Percentiles rank a stretch among this genome's conserved stretches.
phyloP scores from a whole-genome alignment of 2,797 vertebrate species.

The Neostethus bicornis region DNA sequence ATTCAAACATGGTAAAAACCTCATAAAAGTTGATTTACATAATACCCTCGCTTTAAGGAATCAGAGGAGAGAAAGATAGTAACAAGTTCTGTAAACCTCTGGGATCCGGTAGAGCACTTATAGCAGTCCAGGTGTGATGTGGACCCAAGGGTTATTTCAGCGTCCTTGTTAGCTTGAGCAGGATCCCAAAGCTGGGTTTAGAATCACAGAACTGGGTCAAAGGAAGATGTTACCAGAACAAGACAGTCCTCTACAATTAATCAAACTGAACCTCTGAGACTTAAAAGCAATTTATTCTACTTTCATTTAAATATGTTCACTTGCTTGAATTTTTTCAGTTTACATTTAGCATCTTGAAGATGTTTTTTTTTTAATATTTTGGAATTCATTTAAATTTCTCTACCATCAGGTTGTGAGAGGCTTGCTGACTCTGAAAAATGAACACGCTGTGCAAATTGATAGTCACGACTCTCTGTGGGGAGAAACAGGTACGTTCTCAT shows the following conservation, averaged over 20 bases:
- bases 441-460: slow-evolving; percentile 88
- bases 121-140: slow-evolving; percentile 26
- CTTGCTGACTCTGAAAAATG: slow-evolving; percentile 87
- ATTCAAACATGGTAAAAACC: too few species aligned
- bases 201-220: slow-evolving; percentile 55
- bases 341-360: slow-evolving; percentile 25
- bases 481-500: slow-evolving; percentile 93
- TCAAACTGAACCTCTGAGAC: slow-evolving; percentile 37
- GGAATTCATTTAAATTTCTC: slow-evolving; percentile 71
- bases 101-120: slow-evolving; percentile 26
- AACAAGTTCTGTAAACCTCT: slow-evolving; percentile 19
- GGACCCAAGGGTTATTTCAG: slow-evolving; percentile 57
- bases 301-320: slow-evolving; percentile 54
- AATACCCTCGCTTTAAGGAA: slow-evolving; percentile 1
- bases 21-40: too few species aligned
- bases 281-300: slow-evolving; percentile 31
- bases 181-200: slow-evolving; percentile 34
- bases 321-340: slow-evolving; percentile 3
- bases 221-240: slow-evolving; percentile 45
- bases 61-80: slow-evolving; percentile 11
- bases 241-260: slow-evolving; percentile 46
- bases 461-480: slow-evolving; percentile 95
- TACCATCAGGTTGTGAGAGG: slow-evolving; percentile 89
- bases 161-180: slow-evolving; percentile 53
- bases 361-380: slow-evolving; percentile 41